These are phyloP conservation scores for Drosophila aldrichi DNA, from an alignment of 2,888 invertebrate species.

Conservation along the genomic window DNA sequence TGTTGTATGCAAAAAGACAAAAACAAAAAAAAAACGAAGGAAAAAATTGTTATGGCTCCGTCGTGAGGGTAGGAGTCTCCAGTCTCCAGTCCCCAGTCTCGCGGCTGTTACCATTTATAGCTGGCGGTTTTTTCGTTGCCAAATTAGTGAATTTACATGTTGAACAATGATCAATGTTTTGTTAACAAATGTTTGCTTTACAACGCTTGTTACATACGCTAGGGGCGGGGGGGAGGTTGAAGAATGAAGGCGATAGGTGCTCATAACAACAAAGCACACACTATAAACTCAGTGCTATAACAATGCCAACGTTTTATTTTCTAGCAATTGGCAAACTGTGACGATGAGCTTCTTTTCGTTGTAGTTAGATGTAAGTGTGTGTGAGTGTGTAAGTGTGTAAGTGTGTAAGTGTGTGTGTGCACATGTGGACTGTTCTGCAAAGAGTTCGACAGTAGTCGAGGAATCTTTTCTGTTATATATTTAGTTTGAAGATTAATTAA, in stretches of 20 bases:
- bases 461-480: not conserved
- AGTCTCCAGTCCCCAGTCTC: conserved; percentile 26
- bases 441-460: not conserved
- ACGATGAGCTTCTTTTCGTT: conserved; percentile 34
- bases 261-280: conserved; percentile 60
- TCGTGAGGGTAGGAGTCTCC: conserved; percentile 47
- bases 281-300: conserved; percentile 29
- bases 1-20: conserved; percentile 66
- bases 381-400: no score
- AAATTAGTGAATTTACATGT: conserved; percentile 82
- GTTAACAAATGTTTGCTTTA: conserved; percentile 78
- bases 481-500: no score
- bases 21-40: conserved; percentile 23
- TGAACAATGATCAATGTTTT: conserved; percentile 82
- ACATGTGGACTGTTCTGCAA: not conserved
- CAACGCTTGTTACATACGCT: conserved; percentile 65
- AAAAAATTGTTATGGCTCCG: conserved; percentile 62
- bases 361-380: not conserved
- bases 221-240: not conserved
- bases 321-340: conserved; percentile 31
- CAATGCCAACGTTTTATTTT: conserved; percentile 46
- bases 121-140: conserved; percentile 77
- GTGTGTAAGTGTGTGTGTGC: not conserved
- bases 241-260: conserved; percentile 2
- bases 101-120: conserved; percentile 77